Conservation (phyloP, 2,888 invertebrate genomes). For the Panzeria rudis region DNA sequence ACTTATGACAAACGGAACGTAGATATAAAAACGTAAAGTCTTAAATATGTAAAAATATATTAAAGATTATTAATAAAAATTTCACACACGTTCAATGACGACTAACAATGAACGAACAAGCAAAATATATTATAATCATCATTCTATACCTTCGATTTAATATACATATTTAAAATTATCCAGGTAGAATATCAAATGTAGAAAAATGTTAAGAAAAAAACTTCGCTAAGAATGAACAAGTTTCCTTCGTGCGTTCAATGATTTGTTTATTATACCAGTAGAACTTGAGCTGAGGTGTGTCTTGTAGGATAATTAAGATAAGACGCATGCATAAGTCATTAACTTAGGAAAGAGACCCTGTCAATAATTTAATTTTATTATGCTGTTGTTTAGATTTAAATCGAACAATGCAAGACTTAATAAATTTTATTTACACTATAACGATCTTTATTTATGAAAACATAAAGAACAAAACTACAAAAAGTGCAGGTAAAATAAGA, state of each 20-base stretch:
- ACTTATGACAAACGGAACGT: slow-evolving; percentile 51
- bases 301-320: slow-evolving; percentile 58
- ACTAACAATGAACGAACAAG: slow-evolving; percentile 3
- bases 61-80: slow-evolving; percentile 53
- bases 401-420: neutral
- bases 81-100: slow-evolving; percentile 57
- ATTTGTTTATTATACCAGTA: slow-evolving; percentile 10
- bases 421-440: neutral
- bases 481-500: too few relatives aligned
- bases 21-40: slow-evolving; percentile 52
- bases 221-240: neutral
- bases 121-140: slow-evolving; percentile 7
- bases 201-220: neutral
- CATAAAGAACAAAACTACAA: too few relatives aligned
- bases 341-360: slow-evolving; percentile 20
- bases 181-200: slow-evolving; percentile 32
- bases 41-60: slow-evolving; percentile 42
- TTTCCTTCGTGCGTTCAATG: slow-evolving; percentile 4
- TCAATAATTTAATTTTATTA: slow-evolving; percentile 29
- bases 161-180: neutral
- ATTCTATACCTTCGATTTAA: slow-evolving; percentile 34
- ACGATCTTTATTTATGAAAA: too few relatives aligned
- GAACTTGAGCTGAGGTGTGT: slow-evolving; percentile 21
- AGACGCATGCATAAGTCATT: slow-evolving; percentile 25
- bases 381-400: neutral